phyloP scores from a whole-genome alignment of 2,113 vertebrate genomes.

The Limanda limanda region DNA sequence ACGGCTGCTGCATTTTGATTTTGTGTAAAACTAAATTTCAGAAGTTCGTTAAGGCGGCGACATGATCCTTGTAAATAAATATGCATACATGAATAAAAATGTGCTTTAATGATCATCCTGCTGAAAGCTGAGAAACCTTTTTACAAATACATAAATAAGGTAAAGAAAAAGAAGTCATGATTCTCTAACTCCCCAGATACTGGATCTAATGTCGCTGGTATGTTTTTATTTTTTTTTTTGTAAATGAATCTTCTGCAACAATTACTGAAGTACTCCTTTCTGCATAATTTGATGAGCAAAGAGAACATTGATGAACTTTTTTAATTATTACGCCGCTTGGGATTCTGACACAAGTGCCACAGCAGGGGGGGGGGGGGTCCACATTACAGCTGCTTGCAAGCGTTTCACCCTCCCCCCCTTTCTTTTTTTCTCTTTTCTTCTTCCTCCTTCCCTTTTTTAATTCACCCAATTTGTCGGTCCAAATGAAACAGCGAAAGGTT shows the following conservation, averaged over 20 bases:
- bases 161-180: constrained; percentile 6
- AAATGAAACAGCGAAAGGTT: constrained; percentile 93
- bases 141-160: constrained; percentile 19
- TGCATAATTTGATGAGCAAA: constrained; percentile 81
- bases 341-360: constrained; percentile 70
- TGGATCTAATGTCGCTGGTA: constrained; percentile 58
- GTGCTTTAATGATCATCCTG: constrained; percentile 38
- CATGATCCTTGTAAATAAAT: constrained; percentile 47
- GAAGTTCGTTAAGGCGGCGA: constrained; percentile 14
- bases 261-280: constrained; percentile 75
- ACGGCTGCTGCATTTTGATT: constrained; percentile 32
- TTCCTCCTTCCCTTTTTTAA: constrained; percentile 77
- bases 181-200: constrained; percentile 45
- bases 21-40: constrained; percentile 21
- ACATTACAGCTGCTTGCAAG: constrained; percentile 65
- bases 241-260: constrained; percentile 78
- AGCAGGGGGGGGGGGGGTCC: constrained; percentile 48
- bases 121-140: constrained; percentile 29
- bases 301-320: constrained; percentile 83
- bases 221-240: constrained; percentile 48
- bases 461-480: constrained; percentile 90
- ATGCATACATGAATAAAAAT: constrained; percentile 40
- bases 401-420: too few relatives aligned
- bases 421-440: background rate
- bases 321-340: constrained; percentile 79